Evolutionary conservation across 2,797 vertebrate species (phyloP).

Genomic region (Steatocranus sp.): DNA sequence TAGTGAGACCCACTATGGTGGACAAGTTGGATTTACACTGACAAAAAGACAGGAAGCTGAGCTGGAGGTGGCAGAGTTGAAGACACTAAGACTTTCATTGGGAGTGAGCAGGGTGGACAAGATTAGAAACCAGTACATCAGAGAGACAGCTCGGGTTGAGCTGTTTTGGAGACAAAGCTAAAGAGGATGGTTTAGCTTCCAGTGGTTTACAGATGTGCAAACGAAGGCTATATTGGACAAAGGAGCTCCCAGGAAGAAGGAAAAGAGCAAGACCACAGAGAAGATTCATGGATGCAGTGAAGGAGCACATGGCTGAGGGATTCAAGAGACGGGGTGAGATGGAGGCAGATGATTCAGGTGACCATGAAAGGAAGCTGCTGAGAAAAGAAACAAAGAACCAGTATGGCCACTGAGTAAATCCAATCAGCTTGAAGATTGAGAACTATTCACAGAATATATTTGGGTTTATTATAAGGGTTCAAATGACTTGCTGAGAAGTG

Average conservation of each 20-base stretch:
- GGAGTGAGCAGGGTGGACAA: background rate
- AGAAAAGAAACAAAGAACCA: background rate
- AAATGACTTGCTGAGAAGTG: background rate
- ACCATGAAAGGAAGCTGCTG: background rate
- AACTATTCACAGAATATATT: background rate
- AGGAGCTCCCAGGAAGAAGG: background rate
- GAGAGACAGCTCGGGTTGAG: background rate
- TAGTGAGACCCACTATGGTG: background rate
- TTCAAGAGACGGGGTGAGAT: background rate
- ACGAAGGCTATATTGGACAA: background rate
- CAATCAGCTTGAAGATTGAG: background rate
- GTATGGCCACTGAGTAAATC: background rate
- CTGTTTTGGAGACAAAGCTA: background rate
- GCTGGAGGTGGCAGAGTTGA: background rate
- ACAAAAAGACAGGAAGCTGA: background rate
- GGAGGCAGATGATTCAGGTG: background rate
- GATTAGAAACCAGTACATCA: background rate
- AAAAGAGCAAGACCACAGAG: background rate
- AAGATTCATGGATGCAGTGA: background rate
- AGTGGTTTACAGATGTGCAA: background rate
- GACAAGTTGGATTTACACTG: background rate
- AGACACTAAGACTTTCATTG: background rate
- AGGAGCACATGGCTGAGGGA: background rate
- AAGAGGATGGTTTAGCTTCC: background rate
- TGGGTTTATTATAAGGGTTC: background rate